phyloP scores from a whole-genome alignment of 2,797 vertebrate species.

The Manis javanica region DNA sequence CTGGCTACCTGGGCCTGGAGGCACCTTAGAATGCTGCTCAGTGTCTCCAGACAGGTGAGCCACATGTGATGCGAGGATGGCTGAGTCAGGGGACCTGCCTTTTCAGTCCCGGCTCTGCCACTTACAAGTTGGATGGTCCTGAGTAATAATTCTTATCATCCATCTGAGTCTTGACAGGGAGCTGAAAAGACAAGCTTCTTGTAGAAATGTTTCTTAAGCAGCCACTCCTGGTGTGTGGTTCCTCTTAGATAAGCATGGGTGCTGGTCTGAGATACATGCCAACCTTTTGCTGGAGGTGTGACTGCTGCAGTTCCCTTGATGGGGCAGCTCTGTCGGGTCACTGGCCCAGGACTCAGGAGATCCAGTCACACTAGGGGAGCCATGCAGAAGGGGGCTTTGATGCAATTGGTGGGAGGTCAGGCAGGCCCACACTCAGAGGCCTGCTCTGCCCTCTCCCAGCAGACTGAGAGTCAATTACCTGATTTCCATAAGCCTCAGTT shows the following conservation, averaged over 20 bases:
- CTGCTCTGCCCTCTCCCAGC: too few species aligned
- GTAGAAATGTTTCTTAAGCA: neutral
- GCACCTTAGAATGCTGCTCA: neutral
- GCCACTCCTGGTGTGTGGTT: neutral
- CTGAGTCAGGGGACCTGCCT: neutral
- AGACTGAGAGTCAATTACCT: too few species aligned
- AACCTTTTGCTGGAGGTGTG: neutral
- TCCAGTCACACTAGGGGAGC: neutral
- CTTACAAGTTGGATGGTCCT: neutral
- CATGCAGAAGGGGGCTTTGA: rapidly evolving
- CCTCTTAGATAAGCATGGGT: neutral
- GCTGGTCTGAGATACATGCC: rapidly evolving
- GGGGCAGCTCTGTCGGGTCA: too few species aligned
- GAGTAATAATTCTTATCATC: neutral
- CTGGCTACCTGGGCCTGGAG: neutral
- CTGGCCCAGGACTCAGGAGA: neutral
- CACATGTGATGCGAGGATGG: rapidly evolving
- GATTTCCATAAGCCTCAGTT: neutral
- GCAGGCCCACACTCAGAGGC: too few species aligned
- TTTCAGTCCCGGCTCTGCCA: neutral
- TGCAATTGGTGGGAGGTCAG: neutral
- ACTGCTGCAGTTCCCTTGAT: neutral
- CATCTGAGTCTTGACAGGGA: neutral
- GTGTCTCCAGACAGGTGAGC: neutral
- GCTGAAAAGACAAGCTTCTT: neutral